Conservation (phyloP, 2,113 vertebrate species). For the Coptodon rendalli region DNA sequence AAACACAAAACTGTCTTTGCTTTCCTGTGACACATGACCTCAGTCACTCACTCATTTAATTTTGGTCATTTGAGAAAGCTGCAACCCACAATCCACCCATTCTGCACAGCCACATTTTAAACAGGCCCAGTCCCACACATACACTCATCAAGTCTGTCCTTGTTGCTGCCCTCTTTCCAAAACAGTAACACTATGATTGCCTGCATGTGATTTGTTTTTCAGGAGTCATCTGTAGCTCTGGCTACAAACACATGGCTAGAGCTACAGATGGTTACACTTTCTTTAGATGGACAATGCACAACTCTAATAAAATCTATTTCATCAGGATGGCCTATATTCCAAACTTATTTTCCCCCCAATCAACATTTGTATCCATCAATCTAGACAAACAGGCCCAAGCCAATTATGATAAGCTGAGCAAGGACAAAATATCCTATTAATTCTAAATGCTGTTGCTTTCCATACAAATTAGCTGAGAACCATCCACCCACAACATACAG, state of each 20-base stretch:
- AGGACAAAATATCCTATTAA: background rate
- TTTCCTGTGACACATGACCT: background rate
- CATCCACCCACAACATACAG: background rate
- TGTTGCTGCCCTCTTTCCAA: fast-evolving
- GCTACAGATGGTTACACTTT: background rate
- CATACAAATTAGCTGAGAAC: background rate
- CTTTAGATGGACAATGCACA: background rate
- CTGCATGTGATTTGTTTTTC: background rate
- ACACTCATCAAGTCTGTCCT: background rate
- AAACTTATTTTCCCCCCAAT: background rate
- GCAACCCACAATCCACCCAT: background rate
- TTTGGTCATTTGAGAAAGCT: background rate
- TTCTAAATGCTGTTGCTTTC: background rate
- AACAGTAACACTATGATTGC: background rate
- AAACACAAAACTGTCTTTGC: background rate
- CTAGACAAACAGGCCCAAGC: background rate
- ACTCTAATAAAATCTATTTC: background rate
- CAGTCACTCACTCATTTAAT: background rate
- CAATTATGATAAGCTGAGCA: background rate
- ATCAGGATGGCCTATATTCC: background rate
- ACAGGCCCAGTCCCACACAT: background rate
- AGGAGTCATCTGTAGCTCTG: background rate
- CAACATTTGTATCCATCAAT: background rate
- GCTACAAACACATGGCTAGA: background rate
- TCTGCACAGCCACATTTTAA: background rate